These are phyloP conservation scores for Formica aserva DNA, from an alignment of 2,888 invertebrate species.

Conservation along the genomic window DNA sequence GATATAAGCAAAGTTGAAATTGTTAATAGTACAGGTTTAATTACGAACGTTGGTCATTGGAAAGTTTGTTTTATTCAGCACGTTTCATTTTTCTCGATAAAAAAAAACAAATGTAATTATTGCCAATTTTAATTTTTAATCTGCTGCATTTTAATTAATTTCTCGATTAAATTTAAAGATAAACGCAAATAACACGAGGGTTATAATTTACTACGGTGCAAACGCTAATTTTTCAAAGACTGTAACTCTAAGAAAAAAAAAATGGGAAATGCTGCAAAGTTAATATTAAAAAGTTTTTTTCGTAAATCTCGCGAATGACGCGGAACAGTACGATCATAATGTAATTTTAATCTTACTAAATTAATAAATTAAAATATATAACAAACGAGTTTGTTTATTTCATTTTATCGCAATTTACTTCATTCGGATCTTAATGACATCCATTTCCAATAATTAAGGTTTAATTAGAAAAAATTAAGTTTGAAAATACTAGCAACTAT, in stretches of 20 bases:
- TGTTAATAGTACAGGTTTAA: slow-evolving; percentile 26
- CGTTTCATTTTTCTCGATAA: slow-evolving; percentile 7
- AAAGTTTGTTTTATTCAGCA: slow-evolving; percentile 30
- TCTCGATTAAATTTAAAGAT: not conserved
- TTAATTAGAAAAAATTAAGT: slow-evolving; percentile 22
- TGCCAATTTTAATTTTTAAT: slow-evolving; percentile 17
- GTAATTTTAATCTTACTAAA: slow-evolving; percentile 6
- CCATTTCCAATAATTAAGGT: not conserved
- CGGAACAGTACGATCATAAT: not conserved
- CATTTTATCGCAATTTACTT: not conserved
- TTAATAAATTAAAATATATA: slow-evolving; percentile 5
- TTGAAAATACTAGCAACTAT: not conserved
- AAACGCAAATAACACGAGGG: not conserved
- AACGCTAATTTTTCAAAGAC: not conserved
- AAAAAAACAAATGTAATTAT: slow-evolving; percentile 9
- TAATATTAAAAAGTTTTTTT: not conserved
- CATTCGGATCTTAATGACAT: not conserved
- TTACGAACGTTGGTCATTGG: not conserved
- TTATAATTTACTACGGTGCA: not conserved
- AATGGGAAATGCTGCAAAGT: not conserved
- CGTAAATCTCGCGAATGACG: not conserved
- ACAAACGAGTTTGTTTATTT: not conserved
- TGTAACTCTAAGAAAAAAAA: slow-evolving; percentile 18
- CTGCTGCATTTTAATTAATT: not conserved
- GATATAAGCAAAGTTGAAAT: slow-evolving; percentile 36